Conservation (phyloP, 2,888 invertebrate species). For the Harpagoxenus sublaevis region DNA sequence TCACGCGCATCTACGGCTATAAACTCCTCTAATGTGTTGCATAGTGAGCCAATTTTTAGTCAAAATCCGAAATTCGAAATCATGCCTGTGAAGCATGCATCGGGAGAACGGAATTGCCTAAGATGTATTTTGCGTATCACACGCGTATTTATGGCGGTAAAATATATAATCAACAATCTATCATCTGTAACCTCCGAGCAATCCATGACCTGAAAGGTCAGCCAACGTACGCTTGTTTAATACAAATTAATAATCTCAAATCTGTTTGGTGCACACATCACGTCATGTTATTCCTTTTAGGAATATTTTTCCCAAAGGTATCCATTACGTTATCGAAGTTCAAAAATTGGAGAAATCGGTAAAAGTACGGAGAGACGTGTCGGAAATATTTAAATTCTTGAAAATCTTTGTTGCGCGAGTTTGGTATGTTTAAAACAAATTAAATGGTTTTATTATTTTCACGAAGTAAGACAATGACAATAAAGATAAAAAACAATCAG, state of each 20-base stretch:
- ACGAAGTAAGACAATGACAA: background rate
- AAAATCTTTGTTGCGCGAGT: background rate
- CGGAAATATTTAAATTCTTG: background rate
- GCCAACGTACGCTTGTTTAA: background rate
- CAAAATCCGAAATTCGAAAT: slow-evolving; percentile 12
- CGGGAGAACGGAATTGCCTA: background rate
- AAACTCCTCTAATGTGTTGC: background rate
- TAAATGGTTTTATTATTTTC: background rate
- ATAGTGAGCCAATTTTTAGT: background rate
- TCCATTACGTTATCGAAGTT: background rate
- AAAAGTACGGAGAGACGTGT: background rate
- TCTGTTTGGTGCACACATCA: background rate
- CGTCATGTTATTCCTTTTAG: slow-evolving; percentile 15
- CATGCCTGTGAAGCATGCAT: background rate
- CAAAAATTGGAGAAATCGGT: background rate
- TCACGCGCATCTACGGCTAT: background rate
- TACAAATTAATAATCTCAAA: background rate
- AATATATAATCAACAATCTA: background rate
- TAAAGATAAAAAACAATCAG: background rate
- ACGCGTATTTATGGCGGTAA: background rate
- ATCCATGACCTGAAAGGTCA: background rate
- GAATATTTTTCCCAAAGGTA: background rate
- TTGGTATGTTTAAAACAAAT: background rate
- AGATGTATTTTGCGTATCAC: background rate
- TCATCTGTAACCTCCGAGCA: background rate